Percentiles rank a stretch among this genome's conserved stretches.
Conservation (phyloP, 2,888 invertebrate genomes). For the Stegana nigrithorax region DNA sequence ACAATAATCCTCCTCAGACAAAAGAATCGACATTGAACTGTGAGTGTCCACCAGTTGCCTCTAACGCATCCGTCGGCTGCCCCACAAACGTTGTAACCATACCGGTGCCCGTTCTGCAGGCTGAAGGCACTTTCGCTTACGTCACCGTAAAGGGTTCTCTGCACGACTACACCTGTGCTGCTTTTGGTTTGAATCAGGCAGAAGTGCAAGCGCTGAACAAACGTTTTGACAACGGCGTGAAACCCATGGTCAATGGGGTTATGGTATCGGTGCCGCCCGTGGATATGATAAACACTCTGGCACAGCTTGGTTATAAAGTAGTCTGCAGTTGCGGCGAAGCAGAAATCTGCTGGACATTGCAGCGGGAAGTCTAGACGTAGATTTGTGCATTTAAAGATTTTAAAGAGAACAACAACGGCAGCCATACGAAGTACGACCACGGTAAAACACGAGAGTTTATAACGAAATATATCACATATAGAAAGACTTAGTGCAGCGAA, state of each 20-base stretch:
- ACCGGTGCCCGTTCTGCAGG: slow-evolving; percentile 67
- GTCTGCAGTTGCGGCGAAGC: slow-evolving; percentile 83
- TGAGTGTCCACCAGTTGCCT: slow-evolving; percentile 36
- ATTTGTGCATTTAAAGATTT: background rate
- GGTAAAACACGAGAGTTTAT: slow-evolving; percentile 4
- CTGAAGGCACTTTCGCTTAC: slow-evolving; percentile 77
- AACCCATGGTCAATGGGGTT: slow-evolving; percentile 78
- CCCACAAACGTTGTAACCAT: slow-evolving; percentile 66
- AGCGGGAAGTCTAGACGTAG: slow-evolving; percentile 76
- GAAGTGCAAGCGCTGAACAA: slow-evolving; percentile 79
- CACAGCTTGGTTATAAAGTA: slow-evolving; percentile 82
- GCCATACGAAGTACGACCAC: background rate
- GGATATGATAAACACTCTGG: slow-evolving; percentile 78
- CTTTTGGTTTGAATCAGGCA: slow-evolving; percentile 80
- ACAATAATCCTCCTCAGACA: slow-evolving; percentile 33
- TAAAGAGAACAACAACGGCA: background rate
- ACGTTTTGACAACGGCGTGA: slow-evolving; percentile 76
- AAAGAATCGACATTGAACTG: slow-evolving; percentile 43
- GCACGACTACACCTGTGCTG: slow-evolving; percentile 79
- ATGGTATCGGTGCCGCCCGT: slow-evolving; percentile 78
- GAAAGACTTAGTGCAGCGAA: slow-evolving; percentile 3
- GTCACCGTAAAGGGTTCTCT: slow-evolving; percentile 84
- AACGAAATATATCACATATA: too few relatives aligned
- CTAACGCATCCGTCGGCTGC: slow-evolving; percentile 37
- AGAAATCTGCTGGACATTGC: slow-evolving; percentile 86